These are phyloP conservation scores for Acanthornis magna DNA, from an alignment of 2,797 vertebrate species.

Conservation along the genomic window DNA sequence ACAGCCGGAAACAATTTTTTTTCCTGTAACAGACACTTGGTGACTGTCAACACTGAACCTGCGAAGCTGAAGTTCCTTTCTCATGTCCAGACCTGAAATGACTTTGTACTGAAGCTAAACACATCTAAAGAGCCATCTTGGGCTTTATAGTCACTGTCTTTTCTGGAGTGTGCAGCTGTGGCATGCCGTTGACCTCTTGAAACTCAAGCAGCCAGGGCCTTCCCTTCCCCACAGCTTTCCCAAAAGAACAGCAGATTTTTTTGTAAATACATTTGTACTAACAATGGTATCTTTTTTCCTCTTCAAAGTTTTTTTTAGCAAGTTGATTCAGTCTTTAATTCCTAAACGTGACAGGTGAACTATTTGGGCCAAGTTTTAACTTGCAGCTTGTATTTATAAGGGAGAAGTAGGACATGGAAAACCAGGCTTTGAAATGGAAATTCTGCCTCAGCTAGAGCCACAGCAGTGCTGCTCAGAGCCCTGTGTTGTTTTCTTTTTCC, in stretches of 20 bases:
- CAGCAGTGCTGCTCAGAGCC: slow-evolving; percentile 29
- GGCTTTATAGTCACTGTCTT: neutral
- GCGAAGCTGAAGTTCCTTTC: neutral
- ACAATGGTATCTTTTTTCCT: neutral
- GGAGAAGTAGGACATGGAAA: slow-evolving; percentile 44
- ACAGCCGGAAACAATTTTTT: neutral
- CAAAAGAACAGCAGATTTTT: neutral
- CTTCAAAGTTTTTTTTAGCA: neutral
- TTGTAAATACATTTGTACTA: neutral
- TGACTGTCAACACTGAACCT: neutral
- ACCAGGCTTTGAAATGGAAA: slow-evolving; percentile 65
- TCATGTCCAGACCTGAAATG: neutral
- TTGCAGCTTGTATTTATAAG: slow-evolving; percentile 21
- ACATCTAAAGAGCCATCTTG: neutral
- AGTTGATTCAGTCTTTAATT: slow-evolving; percentile 6
- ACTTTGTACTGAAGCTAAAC: neutral
- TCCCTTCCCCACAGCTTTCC: neutral
- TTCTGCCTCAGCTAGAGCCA: slow-evolving; percentile 38
- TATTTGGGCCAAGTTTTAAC: slow-evolving; percentile 38
- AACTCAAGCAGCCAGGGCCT: neutral
- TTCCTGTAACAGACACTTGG: fast-evolving
- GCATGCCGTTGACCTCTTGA: neutral
- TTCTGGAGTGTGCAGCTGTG: neutral
- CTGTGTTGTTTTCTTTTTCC: slow-evolving; percentile 49
- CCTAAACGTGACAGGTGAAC: neutral